Evolutionary conservation across 2,113 vertebrate genomes (phyloP), one percentile per base, ranked within the genome.

Genomic region (Actinemys pallida): DNA sequence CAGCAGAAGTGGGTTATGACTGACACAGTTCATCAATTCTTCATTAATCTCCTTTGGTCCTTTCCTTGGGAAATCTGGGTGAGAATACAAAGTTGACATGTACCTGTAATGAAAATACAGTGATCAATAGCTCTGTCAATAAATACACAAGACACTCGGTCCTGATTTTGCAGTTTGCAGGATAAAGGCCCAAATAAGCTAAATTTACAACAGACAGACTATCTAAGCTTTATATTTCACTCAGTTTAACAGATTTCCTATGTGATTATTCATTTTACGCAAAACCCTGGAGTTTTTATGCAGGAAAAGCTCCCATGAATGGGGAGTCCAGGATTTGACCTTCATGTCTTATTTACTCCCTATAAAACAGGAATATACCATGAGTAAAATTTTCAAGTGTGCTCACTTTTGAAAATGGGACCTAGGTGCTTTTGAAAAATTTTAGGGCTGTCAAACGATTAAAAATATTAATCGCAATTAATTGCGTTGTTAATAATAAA

Each of bases 41-140:
- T 98, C 78, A 62, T 99, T 99, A 94, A 99, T 99, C 93, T 99
- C 99, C 76, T 98, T 98, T 1, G 99, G 99, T 20, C 99, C 99
- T 92, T 98, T 99, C 35, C 97, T 96, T 93, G 99, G 99, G 95
- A 99, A 99, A 85, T 99, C 99, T 0, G 99, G 98, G 96, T 99
- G 98, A 45, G 99, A 99, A 96, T 99, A 99, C 87, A 99, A 96
- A 20, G 98, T 97, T 42, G 99, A 99, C 99, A 99, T 99, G 90
- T 99, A 99, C 99, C 99, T 99, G 94, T 39, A 90, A 56, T 3
- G 29, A 83, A 79, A 83, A 93, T 47, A 89, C 4, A 53, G 93
- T 89, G 47, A 88, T 1, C 76, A 25, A 53, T 65, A 56, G 57
- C 25, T 69, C 65, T 53, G 45, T 94, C 22, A 42, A 6, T 95